Base-by-base conservation (phyloP, 2,888 invertebrate genomes). In the Calliphora vomitoria region DNA sequence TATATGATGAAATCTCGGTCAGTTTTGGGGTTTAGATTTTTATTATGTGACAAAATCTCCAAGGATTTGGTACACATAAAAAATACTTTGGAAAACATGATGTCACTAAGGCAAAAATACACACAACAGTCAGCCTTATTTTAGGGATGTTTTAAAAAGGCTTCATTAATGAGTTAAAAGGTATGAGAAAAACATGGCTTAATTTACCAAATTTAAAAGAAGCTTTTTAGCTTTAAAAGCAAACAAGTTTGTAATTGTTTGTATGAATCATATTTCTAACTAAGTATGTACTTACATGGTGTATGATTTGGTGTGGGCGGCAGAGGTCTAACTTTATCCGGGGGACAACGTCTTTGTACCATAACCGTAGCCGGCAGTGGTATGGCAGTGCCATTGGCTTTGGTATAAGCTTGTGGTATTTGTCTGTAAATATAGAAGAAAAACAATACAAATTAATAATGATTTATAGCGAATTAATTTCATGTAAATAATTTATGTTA, bases 341-440 rank as follows among this genome's bases (percentile, higher is more conserved):
- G 97, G 78, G 97, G 96, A 90, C 97, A 97, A 93, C 97, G 95
- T 89, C 97, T 95, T 88, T 95, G 95, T 74, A 97, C 97, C 90
- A 96, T 95, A 88, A 97, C 96, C 44, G 97, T 96, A 85, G 97
- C 97, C 62, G 97, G 97, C 91, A 97, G 93, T 81, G 97, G 97
- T 91, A 97, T 97, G 91, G 96, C 96, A 89, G 97, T 96, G 91
- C 96, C 96, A 91, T 94, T 94, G 90, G 94, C 94, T 91, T 95
- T 95, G 69, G 94, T 94, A 89, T 94, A 95, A 91, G 96, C 95
- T 92, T 96, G 95, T 90, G 95, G 95, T 93, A 95, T 95, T 94
- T 96, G 96, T 94, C 96, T 96, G 95, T 83, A 94, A 94, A 89
- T 90, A 94, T 62, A 88, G 11, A 47, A 50, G 15, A 72, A 35